Conservation (phyloP, 2,113 vertebrate genomes). For the Mesoclemmys tuberculata region DNA sequence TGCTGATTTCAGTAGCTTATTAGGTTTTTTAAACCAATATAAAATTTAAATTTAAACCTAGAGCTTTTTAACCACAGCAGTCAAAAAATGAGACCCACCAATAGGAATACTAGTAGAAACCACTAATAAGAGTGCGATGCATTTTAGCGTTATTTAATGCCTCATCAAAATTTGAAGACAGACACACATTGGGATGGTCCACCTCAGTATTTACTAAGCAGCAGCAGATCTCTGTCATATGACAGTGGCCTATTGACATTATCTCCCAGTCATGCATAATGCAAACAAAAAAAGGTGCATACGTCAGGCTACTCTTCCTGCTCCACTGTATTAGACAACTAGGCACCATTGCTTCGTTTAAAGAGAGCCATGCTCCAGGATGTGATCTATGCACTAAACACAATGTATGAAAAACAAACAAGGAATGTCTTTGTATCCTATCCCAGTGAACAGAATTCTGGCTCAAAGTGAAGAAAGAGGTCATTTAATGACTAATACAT, state of each 20-base stretch:
- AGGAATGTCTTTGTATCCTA: background rate
- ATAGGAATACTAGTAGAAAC: no score
- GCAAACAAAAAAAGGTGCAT: background rate
- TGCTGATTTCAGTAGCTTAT: background rate
- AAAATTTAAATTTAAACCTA: background rate
- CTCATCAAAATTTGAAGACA: background rate
- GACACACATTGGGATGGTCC: background rate
- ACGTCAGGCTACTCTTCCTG: background rate
- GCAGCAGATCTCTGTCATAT: background rate
- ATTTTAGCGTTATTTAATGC: background rate
- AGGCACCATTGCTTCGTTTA: background rate
- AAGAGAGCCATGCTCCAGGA: background rate
- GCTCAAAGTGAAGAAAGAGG: background rate
- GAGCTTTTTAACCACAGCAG: background rate
- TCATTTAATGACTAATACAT: accelerated
- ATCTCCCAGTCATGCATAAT: constrained; percentile 8
- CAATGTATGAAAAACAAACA: background rate
- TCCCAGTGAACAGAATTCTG: background rate
- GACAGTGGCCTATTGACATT: constrained; percentile 60
- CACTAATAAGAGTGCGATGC: background rate
- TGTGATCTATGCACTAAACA: background rate
- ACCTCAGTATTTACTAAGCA: constrained; percentile 34
- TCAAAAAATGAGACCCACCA: no score
- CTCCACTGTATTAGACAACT: background rate
- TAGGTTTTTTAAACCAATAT: background rate